phyloP scores from a whole-genome alignment of 1,140 invertebrate genomes.

The Danaus plexippus region DNA sequence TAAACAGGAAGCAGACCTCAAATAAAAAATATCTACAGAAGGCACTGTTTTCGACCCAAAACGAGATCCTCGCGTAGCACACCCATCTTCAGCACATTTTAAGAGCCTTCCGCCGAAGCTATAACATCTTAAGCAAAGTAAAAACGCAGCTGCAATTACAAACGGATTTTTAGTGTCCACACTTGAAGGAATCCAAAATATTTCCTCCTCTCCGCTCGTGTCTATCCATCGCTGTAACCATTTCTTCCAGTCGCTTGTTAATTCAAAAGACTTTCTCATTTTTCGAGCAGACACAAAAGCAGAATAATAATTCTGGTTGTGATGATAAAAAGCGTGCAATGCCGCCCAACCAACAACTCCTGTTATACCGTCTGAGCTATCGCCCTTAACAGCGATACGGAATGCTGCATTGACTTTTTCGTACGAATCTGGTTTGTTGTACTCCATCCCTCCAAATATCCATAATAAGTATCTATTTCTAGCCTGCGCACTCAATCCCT shows the following conservation, averaged over 20 bases:
- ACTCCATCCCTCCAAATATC: constrained; percentile 45
- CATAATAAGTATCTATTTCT: constrained; percentile 56
- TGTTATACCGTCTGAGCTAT: constrained; percentile 45
- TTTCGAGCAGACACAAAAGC: constrained; percentile 54
- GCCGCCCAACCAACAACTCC: constrained; percentile 57
- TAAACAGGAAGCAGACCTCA: constrained; percentile 44
- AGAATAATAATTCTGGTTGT: constrained; percentile 33
- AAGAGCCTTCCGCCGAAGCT: constrained; percentile 44
- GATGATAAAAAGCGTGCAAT: constrained; percentile 53
- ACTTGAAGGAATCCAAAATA: constrained; percentile 44
- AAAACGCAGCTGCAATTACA: constrained; percentile 53
- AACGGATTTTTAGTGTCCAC: constrained; percentile 42
- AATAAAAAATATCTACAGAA: constrained; percentile 39
- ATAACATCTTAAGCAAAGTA: constrained; percentile 57
- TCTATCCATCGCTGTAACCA: constrained; percentile 46
- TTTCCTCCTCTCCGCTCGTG: constrained; percentile 55
- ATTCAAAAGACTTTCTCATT: constrained; percentile 57
- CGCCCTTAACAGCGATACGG: constrained; percentile 48
- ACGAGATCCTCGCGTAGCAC: constrained; percentile 33
- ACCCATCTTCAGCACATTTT: constrained; percentile 42
- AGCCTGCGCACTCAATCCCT: constrained; percentile 35
- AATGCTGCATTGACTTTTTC: constrained; percentile 46
- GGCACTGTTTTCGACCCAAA: constrained; percentile 15
- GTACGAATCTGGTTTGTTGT: constrained; percentile 35
- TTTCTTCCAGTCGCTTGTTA: constrained; percentile 46